Conservation (phyloP, 2,797 vertebrate species). For the Acrocephalus scirpaceus region DNA sequence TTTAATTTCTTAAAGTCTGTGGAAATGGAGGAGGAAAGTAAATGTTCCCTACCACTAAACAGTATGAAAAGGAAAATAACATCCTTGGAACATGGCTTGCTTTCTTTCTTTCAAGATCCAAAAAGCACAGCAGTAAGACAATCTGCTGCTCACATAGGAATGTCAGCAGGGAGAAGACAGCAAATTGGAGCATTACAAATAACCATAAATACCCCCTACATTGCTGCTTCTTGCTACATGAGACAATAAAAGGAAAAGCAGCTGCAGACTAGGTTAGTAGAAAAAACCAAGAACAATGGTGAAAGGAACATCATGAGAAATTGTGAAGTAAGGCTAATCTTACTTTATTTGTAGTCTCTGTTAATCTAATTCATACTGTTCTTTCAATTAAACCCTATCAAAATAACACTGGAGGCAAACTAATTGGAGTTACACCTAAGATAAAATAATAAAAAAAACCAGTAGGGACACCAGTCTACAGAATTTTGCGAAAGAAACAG, state of each 20-base stretch:
- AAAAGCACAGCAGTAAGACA: not conserved
- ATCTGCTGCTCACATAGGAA: not conserved
- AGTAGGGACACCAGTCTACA: not conserved
- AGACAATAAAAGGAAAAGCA: not conserved
- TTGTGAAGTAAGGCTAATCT: not conserved
- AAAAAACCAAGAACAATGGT: not conserved
- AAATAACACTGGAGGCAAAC: not conserved
- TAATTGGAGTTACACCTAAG: not conserved
- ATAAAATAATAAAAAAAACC: not conserved
- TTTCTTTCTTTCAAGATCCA: conserved; percentile 2
- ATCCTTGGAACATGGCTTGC: not conserved
- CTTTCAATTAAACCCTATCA: not conserved
- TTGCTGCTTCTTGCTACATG: not conserved
- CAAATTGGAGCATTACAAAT: not conserved
- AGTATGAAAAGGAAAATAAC: not conserved
- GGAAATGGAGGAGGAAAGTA: not conserved
- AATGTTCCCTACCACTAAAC: not conserved
- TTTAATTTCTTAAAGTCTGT: not conserved
- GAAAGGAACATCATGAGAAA: not conserved
- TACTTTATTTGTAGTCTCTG: not conserved
- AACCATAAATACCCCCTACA: not conserved
- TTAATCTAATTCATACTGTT: not conserved
- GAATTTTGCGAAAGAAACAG: not conserved
- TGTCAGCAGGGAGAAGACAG: not conserved
- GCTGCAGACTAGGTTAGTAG: not conserved